A percentile compares a stretch with the other conserved stretches of the same genome.
These are phyloP conservation scores for Phanerotoma sp. DNA, from an alignment of 2,888 invertebrate genomes.

Conservation along the genomic window DNA sequence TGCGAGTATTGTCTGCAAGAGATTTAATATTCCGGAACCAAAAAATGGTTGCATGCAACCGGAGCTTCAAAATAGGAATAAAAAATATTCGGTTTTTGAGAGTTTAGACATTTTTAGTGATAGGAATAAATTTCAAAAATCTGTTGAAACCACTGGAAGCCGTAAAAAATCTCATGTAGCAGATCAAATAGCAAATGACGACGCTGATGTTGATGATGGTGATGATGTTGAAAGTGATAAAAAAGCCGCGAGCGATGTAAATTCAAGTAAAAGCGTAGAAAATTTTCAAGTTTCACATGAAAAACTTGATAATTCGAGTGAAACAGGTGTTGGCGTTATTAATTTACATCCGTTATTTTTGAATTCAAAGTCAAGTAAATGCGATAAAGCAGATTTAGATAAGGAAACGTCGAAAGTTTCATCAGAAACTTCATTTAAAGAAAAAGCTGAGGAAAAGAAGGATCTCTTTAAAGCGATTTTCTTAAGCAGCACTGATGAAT, in stretches of 20 bases:
- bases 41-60: conserved; percentile 60
- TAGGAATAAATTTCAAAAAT: conserved; percentile 39
- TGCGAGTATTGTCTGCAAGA: conserved; percentile 76
- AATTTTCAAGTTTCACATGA: conserved; percentile 46
- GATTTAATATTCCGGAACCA: conserved; percentile 93
- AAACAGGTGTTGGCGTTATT: not conserved
- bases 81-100: conserved; percentile 76
- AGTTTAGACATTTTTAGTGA: conserved; percentile 63
- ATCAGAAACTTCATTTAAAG: not conserved
- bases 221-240: not conserved
- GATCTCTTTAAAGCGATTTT: conserved; percentile 92
- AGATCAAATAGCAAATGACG: not conserved
- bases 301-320: conserved; percentile 37
- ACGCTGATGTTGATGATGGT: not conserved
- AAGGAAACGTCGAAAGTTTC: not conserved
- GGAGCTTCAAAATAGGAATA: conserved; percentile 64
- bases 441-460: conserved; percentile 61
- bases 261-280: conserved; percentile 37
- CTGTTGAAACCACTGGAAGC: conserved; percentile 31
- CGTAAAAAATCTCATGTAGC: conserved; percentile 19
- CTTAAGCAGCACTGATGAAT: conserved; percentile 72
- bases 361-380: conserved; percentile 5
- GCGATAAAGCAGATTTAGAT: conserved; percentile 3
- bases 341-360: not conserved
- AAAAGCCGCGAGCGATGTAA: conserved; percentile 14